phyloP scores from a whole-genome alignment of 2,797 vertebrate genomes.

The Pampus argenteus region DNA sequence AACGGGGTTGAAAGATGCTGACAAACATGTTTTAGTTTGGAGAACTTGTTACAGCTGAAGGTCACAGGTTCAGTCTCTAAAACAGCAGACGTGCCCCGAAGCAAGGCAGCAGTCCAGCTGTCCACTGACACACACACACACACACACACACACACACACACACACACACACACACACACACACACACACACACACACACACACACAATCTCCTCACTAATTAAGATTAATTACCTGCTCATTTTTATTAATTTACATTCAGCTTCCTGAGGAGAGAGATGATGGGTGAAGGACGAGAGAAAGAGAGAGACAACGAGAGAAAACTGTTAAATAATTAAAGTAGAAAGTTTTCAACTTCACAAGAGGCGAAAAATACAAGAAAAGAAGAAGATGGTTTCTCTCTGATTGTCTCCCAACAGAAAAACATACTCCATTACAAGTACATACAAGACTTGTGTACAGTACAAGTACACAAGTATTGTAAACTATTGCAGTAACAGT shows the following conservation, averaged over 20 bases:
- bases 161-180: background rate
- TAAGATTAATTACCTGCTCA: slow-evolving; percentile 44
- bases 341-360: too few species aligned
- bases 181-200: background rate
- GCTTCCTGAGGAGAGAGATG: slow-evolving; percentile 39
- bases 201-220: slow-evolving; percentile 45
- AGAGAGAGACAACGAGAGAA: background rate
- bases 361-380: too few species aligned
- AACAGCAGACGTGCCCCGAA: slow-evolving; percentile 26
- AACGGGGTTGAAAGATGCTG: too few species aligned
- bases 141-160: slow-evolving; percentile 27
- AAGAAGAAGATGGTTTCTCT: too few species aligned
- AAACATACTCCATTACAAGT: too few species aligned
- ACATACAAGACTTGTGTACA: too few species aligned
- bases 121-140: slow-evolving; percentile 13
- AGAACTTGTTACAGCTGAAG: slow-evolving; percentile 10
- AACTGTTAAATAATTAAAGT: too few species aligned
- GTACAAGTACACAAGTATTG: too few species aligned
- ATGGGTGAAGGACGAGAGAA: slow-evolving; percentile 17
- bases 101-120: slow-evolving; percentile 49
- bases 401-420: too few species aligned
- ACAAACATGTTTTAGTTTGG: too few species aligned
- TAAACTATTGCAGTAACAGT: too few species aligned
- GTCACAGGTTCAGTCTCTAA: slow-evolving; percentile 30
- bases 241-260: slow-evolving; percentile 30